phyloP scores from a whole-genome alignment of 2,113 vertebrate genomes.

The Psephotus haematonotus region DNA sequence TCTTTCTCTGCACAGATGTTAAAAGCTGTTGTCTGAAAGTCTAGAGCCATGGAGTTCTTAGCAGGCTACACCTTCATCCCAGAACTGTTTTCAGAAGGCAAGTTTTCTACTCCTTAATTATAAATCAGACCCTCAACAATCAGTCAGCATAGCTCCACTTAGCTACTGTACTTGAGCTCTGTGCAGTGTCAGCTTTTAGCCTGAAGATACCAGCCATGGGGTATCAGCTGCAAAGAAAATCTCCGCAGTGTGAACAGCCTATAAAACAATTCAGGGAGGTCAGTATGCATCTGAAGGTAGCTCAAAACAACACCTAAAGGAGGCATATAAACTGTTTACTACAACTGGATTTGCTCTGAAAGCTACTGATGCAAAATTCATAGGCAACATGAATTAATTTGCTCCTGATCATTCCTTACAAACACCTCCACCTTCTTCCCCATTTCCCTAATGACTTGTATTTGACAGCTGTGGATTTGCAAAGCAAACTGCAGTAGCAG shows the following conservation, averaged over 20 bases:
- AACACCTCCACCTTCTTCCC: neutral
- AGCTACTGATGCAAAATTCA: constrained; percentile 7
- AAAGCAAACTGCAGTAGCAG: neutral
- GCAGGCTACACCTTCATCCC: neutral
- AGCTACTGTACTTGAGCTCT: neutral
- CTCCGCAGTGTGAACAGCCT: neutral
- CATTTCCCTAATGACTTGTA: neutral
- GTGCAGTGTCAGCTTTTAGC: neutral
- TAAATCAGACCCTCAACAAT: neutral
- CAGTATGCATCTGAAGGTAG: neutral
- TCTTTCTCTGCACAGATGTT: neutral
- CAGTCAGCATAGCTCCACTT: neutral
- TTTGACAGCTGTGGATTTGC: neutral
- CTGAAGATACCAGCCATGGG: neutral
- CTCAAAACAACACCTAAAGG: constrained; percentile 9
- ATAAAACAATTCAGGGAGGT: neutral
- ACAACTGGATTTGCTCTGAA: neutral
- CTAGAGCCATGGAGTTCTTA: neutral
- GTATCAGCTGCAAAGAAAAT: neutral
- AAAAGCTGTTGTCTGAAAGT: neutral
- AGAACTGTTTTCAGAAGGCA: neutral
- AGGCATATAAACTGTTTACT: neutral
- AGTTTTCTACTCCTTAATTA: neutral
- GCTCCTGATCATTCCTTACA: neutral
- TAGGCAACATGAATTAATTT: constrained; percentile 10